These are phyloP conservation scores for Synaphobranchus kaupii DNA, from an alignment of 2,797 vertebrate species.

Conservation along the genomic window DNA sequence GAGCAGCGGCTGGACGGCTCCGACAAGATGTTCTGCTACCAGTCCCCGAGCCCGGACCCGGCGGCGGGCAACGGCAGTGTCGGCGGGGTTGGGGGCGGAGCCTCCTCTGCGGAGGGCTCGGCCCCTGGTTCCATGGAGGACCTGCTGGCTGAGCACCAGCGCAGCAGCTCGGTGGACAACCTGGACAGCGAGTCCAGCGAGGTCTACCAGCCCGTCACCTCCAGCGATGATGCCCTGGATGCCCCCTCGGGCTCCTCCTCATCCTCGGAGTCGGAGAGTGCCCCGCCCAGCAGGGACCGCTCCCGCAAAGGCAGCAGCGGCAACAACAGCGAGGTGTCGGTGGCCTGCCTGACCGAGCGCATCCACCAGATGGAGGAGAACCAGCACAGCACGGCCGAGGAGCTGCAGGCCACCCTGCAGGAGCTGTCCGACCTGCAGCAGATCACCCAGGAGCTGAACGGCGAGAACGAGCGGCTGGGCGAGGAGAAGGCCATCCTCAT, in stretches of 20 bases:
- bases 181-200: conserved; percentile 95
- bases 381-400: conserved; percentile 94
- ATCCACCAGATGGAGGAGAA: conserved; percentile 99
- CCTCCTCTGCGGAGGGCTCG: conserved; percentile 90
- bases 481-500: conserved; percentile 95
- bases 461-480: conserved; percentile 91
- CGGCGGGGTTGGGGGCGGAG: conserved; percentile 18
- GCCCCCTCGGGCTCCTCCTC: conserved; percentile 85
- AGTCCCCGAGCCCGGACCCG: conserved; percentile 85
- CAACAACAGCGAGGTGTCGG: conserved; percentile 86
- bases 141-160: conserved; percentile 80
- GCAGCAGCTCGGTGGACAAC: conserved; percentile 91
- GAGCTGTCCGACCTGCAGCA: conserved; percentile 95
- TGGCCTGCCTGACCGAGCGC: conserved; percentile 92
- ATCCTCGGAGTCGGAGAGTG: conserved; percentile 88
- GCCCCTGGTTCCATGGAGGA: conserved; percentile 93
- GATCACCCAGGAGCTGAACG: conserved; percentile 93
- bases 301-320: conserved; percentile 87
- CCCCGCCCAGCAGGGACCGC: conserved; percentile 76
- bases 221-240: conserved; percentile 93
- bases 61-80: conserved; percentile 38
- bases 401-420: conserved; percentile 93
- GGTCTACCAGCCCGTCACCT: conserved; percentile 92
- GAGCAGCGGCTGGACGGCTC: conserved; percentile 88
- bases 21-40: conserved; percentile 68